Evolutionary conservation across 1,140 invertebrate species (phyloP).

Genomic region (Euura lappo): DNA sequence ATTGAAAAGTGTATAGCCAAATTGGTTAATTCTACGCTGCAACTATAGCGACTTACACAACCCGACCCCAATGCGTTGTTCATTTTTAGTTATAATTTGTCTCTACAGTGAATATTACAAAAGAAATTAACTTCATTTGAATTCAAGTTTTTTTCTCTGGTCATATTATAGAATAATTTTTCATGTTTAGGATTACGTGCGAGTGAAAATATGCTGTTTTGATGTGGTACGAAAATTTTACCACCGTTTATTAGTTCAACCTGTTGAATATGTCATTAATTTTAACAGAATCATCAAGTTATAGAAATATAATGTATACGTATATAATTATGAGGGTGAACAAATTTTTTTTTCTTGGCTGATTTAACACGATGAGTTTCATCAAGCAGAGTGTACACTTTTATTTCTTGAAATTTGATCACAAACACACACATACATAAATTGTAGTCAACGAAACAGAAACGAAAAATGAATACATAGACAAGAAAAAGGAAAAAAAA

Average conservation of each 20-base stretch:
- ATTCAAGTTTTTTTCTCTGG: background rate
- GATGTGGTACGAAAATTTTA: background rate
- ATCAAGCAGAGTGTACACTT: background rate
- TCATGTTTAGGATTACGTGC: background rate
- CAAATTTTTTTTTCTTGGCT: background rate
- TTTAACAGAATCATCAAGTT: background rate
- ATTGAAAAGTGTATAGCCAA: slow-evolving; percentile 22
- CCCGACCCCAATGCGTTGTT: background rate
- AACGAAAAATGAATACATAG: background rate
- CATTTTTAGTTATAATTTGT: background rate
- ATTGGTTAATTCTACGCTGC: slow-evolving; percentile 18
- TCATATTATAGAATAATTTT: background rate
- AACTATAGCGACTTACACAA: background rate
- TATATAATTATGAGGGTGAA: too few relatives aligned
- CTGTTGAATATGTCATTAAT: background rate
- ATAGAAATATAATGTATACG: too few relatives aligned
- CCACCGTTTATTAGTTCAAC: background rate
- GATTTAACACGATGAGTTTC: background rate
- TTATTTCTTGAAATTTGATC: background rate
- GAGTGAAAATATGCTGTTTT: background rate
- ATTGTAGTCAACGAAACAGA: background rate
- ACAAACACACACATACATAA: background rate
- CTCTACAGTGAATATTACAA: background rate
- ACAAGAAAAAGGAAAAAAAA: slow-evolving; percentile 6
- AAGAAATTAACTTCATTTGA: background rate